Evolutionary conservation across 2,888 invertebrate species (phyloP).

Genomic region (Brachylomia viminalis): DNA sequence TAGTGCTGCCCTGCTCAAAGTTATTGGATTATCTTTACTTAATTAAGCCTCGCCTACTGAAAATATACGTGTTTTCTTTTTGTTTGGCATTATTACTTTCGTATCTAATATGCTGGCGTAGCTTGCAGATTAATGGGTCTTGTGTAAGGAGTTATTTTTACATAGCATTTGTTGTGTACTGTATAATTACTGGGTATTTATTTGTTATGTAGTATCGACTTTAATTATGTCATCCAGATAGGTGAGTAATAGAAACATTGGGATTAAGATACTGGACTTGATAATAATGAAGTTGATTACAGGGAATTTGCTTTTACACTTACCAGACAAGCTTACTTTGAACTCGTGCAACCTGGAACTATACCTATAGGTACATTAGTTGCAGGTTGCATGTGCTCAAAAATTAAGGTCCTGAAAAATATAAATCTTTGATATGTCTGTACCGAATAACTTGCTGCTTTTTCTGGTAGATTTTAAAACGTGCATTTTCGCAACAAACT

Average conservation of each 20-base stretch:
- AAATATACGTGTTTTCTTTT: slow-evolving; percentile 49
- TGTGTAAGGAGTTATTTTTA: slow-evolving; percentile 33
- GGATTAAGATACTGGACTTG: not conserved
- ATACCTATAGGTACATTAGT: no score
- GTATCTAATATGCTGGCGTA: slow-evolving; percentile 30
- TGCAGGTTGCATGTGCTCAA: not conserved
- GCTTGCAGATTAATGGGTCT: slow-evolving; percentile 44
- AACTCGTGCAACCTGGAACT: no score
- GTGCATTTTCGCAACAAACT: not conserved
- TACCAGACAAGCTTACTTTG: no score
- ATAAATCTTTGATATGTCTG: fast-evolving
- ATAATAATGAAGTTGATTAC: not conserved
- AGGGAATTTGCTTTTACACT: not conserved
- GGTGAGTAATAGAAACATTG: slow-evolving; percentile 22
- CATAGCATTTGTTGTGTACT: not conserved
- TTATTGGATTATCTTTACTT: slow-evolving; percentile 66
- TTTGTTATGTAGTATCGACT: slow-evolving; percentile 2
- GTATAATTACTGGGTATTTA: not conserved
- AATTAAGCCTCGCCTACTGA: slow-evolving; percentile 64
- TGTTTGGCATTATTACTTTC: slow-evolving; percentile 34
- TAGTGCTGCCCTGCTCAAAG: slow-evolving; percentile 44
- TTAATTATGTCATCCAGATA: slow-evolving; percentile 43
- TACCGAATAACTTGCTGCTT: not conserved
- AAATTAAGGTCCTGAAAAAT: not conserved
- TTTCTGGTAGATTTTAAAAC: not conserved